Evolutionary conservation across 2,888 invertebrate genomes (phyloP).

Genomic region (Phengaris arion): DNA sequence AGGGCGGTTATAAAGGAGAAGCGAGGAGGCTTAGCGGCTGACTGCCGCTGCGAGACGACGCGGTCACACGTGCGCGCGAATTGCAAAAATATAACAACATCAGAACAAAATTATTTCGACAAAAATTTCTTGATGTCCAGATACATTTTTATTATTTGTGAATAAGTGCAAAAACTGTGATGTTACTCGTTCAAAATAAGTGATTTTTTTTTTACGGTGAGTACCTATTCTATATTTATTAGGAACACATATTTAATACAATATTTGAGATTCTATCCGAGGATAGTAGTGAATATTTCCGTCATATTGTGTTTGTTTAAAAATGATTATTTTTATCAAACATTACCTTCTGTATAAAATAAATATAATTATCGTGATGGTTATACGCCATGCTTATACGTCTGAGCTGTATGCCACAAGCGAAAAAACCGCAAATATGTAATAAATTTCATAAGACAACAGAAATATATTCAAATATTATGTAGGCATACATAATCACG

Average conservation of each 20-base stretch:
- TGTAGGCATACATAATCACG: too few species aligned
- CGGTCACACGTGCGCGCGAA: conserved; percentile 48
- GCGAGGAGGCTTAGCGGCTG: conserved; percentile 55
- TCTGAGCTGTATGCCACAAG: too few species aligned
- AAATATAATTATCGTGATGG: background rate
- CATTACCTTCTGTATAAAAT: background rate
- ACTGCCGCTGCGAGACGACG: conserved; percentile 45
- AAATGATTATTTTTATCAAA: conserved; percentile 14
- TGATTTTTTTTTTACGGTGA: background rate
- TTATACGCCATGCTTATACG: background rate
- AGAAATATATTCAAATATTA: too few species aligned
- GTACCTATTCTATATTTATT: background rate
- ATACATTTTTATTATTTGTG: conserved; percentile 21
- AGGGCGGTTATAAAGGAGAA: conserved; percentile 59
- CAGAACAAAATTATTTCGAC: background rate
- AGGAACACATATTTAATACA: background rate
- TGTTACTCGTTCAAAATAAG: background rate
- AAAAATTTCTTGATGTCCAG: conserved; percentile 27
- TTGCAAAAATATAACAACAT: background rate
- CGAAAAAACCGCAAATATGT: too few species aligned
- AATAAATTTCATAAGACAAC: too few species aligned
- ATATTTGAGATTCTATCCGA: background rate
- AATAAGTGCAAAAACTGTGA: background rate
- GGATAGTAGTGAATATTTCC: background rate
- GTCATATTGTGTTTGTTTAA: background rate